Percentiles rank a stretch among this genome's conserved stretches.
Conservation (phyloP, 2,113 vertebrate genomes). For the Cyphomyrus plagiostoma region DNA sequence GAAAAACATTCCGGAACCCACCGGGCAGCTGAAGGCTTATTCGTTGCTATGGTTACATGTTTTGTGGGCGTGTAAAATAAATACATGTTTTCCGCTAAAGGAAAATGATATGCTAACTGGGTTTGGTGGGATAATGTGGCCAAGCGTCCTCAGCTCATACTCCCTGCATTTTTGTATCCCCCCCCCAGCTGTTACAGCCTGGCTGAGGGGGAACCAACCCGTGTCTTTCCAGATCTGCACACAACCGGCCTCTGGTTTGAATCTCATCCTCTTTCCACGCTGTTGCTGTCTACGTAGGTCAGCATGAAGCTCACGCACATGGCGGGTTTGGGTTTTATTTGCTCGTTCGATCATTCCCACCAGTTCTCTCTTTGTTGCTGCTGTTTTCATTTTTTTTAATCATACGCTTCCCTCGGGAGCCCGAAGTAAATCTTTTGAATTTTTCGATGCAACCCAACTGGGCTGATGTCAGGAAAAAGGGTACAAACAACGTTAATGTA, state of each 20-base stretch:
- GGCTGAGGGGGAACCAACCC: background rate
- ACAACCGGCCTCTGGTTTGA: background rate
- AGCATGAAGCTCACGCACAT: background rate
- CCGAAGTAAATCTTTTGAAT: background rate
- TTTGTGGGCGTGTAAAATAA: conserved; percentile 61
- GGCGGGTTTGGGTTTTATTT: background rate
- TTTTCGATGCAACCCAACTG: background rate
- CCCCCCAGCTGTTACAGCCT: background rate
- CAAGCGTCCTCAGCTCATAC: background rate
- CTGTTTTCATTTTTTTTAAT: background rate
- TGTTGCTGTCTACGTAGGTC: background rate
- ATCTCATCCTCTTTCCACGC: background rate
- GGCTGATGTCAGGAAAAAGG: background rate
- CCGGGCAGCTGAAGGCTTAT: conserved; percentile 11
- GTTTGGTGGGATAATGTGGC: background rate
- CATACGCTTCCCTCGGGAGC: background rate
- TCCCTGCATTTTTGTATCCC: background rate
- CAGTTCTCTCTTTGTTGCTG: background rate
- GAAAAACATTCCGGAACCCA: conserved; percentile 41
- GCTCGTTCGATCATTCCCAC: background rate
- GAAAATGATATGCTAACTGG: conserved; percentile 27
- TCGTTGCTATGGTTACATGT: conserved; percentile 68
- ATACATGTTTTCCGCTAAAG: conserved; percentile 51
- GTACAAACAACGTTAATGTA: background rate
- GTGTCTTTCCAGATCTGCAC: background rate